Evolutionary conservation across 2,888 invertebrate species (phyloP).

Genomic region (Drosophila mulleri): DNA sequence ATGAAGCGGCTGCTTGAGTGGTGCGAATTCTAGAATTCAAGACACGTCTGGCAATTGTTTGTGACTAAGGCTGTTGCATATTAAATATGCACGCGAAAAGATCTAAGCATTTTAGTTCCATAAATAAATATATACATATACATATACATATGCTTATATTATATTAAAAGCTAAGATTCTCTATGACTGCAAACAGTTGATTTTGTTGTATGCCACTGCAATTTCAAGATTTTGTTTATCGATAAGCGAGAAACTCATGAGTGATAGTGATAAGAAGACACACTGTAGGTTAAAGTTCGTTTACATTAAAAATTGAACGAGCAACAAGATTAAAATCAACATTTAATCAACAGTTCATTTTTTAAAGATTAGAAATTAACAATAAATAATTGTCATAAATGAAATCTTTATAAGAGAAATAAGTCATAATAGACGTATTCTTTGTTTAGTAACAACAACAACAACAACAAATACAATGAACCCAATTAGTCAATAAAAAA

Average conservation of each 20-base stretch:
- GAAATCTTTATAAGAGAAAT: too few relatives aligned
- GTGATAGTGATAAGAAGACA: constrained; percentile 40
- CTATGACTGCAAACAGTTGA: constrained; percentile 34
- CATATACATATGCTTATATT: constrained; percentile 13
- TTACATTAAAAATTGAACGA: neutral
- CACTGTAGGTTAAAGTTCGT: constrained; percentile 25
- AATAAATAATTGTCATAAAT: too few relatives aligned
- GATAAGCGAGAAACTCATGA: constrained; percentile 11
- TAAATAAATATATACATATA: constrained; percentile 16
- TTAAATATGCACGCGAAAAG: constrained; percentile 30
- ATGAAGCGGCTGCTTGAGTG: constrained; percentile 53
- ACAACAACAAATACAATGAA: constrained; percentile 5
- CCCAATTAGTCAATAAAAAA: constrained; percentile 31
- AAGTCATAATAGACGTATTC: too few relatives aligned
- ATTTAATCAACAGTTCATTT: too few relatives aligned
- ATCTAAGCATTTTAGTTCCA: constrained; percentile 31
- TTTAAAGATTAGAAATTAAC: too few relatives aligned
- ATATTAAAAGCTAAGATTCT: constrained; percentile 13
- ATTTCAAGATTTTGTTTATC: constrained; percentile 24
- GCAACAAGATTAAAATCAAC: too few relatives aligned
- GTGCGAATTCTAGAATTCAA: constrained; percentile 26
- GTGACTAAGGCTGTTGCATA: constrained; percentile 32
- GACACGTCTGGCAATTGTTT: constrained; percentile 55
- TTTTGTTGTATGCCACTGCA: constrained; percentile 37
- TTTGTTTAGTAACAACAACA: too few relatives aligned